Percentiles rank a stretch among this genome's conserved stretches.
Conservation (phyloP, 2,888 invertebrate species). For the Phyto melanocephala region DNA sequence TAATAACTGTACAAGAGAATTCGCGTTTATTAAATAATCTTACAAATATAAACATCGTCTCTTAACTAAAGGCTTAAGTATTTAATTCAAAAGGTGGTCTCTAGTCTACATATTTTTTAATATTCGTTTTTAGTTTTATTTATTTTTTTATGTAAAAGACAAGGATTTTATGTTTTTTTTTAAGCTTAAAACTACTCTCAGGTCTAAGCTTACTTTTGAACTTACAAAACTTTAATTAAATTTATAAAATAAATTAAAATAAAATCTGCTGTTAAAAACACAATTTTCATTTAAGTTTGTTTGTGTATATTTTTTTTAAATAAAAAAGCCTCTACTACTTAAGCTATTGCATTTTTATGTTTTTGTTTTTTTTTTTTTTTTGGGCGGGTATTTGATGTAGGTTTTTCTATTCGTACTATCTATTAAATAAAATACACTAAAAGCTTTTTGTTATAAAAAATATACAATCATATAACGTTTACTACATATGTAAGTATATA, state of each 20-base stretch:
- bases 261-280: slow-evolving; percentile 29
- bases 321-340: slow-evolving; percentile 63
- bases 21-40: slow-evolving; percentile 32
- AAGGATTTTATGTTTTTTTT: slow-evolving; percentile 7
- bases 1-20: slow-evolving; percentile 47
- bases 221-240: slow-evolving; percentile 1
- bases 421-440: neutral
- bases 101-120: slow-evolving; percentile 2
- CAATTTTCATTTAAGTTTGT: slow-evolving; percentile 7
- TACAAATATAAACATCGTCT: slow-evolving; percentile 1
- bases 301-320: slow-evolving; percentile 2
- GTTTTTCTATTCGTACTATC: neutral
- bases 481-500: no score
- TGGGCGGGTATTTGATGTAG: neutral
- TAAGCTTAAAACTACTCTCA: neutral
- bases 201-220: neutral
- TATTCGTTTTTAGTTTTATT: neutral
- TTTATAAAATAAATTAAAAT: neutral
- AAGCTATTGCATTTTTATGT: slow-evolving; percentile 57
- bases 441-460: neutral
- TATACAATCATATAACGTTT: neutral
- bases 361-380: no score
- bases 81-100: neutral
- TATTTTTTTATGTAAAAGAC: slow-evolving; percentile 28
- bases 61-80: neutral